Conservation (phyloP, 1,140 invertebrate species). For the Colletes latitarsis region DNA sequence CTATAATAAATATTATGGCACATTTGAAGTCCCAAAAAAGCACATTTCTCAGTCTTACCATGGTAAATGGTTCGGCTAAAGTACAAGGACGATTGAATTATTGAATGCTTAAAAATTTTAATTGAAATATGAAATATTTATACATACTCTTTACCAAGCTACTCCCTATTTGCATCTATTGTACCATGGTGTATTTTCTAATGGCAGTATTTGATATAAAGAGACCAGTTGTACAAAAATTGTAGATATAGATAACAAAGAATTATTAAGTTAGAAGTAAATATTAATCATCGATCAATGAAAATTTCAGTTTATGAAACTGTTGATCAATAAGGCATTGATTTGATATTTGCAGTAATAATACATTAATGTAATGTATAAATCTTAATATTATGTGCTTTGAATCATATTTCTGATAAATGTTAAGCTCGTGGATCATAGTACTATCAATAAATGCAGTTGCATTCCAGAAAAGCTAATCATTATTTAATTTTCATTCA, state of each 20-base stretch:
- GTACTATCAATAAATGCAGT: slow-evolving; percentile 49
- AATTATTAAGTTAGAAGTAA: slow-evolving; percentile 17
- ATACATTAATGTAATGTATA: slow-evolving; percentile 50
- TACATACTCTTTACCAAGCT: slow-evolving; percentile 35
- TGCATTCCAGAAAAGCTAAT: slow-evolving; percentile 4
- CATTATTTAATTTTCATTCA: slow-evolving; percentile 4
- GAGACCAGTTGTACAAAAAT: slow-evolving; percentile 45
- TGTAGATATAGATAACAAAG: slow-evolving; percentile 36
- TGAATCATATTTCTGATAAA: slow-evolving; percentile 41
- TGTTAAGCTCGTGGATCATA: slow-evolving; percentile 51
- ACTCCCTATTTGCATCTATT: slow-evolving; percentile 26
- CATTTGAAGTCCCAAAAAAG: slow-evolving; percentile 54
- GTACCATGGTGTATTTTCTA: slow-evolving; percentile 49
- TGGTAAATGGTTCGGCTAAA: slow-evolving; percentile 47
- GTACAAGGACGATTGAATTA: slow-evolving; percentile 29
- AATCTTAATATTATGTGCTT: slow-evolving; percentile 45
- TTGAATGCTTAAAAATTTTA: slow-evolving; percentile 37
- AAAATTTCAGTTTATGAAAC: slow-evolving; percentile 42
- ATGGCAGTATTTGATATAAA: slow-evolving; percentile 61
- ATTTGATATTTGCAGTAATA: slow-evolving; percentile 69
- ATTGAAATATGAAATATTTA: slow-evolving; percentile 38
- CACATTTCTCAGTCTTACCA: slow-evolving; percentile 64
- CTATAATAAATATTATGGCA: slow-evolving; percentile 54
- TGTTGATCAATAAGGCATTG: slow-evolving; percentile 71
- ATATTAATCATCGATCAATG: slow-evolving; percentile 23